Evolutionary conservation across 2,797 vertebrate species (phyloP), one percentile per base, ranked within the genome.

Genomic region (Coreius guichenoti): DNA sequence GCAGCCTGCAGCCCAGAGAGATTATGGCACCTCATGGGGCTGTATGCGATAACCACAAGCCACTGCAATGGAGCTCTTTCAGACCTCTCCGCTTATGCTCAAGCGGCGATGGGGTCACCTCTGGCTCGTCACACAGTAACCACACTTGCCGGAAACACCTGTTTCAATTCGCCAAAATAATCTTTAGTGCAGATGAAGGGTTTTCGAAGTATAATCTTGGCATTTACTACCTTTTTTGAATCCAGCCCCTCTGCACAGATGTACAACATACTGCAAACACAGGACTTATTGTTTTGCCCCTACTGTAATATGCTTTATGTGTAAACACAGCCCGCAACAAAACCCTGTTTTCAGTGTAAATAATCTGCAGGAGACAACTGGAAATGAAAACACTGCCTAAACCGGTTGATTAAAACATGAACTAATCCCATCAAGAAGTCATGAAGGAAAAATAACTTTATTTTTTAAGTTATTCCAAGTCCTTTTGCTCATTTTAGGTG

Each of bases 291-390:
- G 85, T 86, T 91, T 89, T 90, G 90, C 75, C 87, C 88, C 74
- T 76, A 89, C 88, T 88, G 77, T 87, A 88, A 88, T 81, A 33
- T 86, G 76, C 87, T 92, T 92, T 89, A 92, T 84, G 92, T 93
- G 90, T 93, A 92, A 93, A 93, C 91, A 92, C 29, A 36, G 23
- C 5, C 51, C 75, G 19, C 1, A 29, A 49, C 14, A 83, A 94
- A 91, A 93, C 90, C 90, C 21, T 86, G 87, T 82, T 93, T 91
- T 90, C 89, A 92, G 90, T 92, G 90, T 92, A 91, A 94, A 90
- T 93, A 94, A 87, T 81, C 86, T 90, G 88, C 51, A 83, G 87
- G 80, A 87, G 89, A 88, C 86, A 90, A 82, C 49, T 77, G 85
- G 63, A 86, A 92, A 88, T 87, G 88, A 91, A 93, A 94, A 94